Base-by-base conservation (phyloP, 2,888 invertebrate species). In the Odontothrips loti region DNA sequence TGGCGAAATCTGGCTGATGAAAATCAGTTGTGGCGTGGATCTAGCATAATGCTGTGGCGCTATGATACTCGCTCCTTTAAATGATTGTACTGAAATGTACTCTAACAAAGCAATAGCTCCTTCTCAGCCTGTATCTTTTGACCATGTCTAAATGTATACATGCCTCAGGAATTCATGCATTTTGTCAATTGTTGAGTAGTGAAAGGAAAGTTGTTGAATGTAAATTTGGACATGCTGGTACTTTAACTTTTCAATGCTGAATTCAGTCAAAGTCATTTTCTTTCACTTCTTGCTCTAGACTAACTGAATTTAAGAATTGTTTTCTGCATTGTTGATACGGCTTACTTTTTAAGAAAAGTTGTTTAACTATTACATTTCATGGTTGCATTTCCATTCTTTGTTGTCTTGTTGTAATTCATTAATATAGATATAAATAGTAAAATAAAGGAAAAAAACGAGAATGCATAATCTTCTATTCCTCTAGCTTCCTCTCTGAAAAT, bases 111-210 rank as follows among this genome's bases (percentile, higher is more conserved):
- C 58, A 3, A 75, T 23, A 23, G 12, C 68, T 75, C 23, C 20
- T 75, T 27, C 68, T 11, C 68, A 11, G 11, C 27, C 10, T 75
- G 68, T 12, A 27, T 27, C 12, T 75, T 75, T 27, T 75, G 68
- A 12, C 58, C 58, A 58, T 27, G 68, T 27, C 12, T 75, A 27
- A 75, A 23, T 75, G 68, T 27, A 17, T 75, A 27, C 23, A 75
- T 58, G 58, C 1, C 68, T 75, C 68, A 75, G 68, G 68, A 75
- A 75, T 11, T 75, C 23, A 12, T 75, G 68, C 68, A n/a, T 68
- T 75, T 27, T 75, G 68, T 51, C 20, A 43, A 43, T 43, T 43
- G 34, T 43, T 43, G 2, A 43, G 34, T 43, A 43, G 6, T 43
- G 34, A 43, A 6, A 43, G 6, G 34, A 43, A 2, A 43, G 34